Percentiles rank a stretch among this genome's conserved stretches.
Evolutionary conservation across 1,140 invertebrate genomes (phyloP).

Genomic region (Charaxes varanes): DNA sequence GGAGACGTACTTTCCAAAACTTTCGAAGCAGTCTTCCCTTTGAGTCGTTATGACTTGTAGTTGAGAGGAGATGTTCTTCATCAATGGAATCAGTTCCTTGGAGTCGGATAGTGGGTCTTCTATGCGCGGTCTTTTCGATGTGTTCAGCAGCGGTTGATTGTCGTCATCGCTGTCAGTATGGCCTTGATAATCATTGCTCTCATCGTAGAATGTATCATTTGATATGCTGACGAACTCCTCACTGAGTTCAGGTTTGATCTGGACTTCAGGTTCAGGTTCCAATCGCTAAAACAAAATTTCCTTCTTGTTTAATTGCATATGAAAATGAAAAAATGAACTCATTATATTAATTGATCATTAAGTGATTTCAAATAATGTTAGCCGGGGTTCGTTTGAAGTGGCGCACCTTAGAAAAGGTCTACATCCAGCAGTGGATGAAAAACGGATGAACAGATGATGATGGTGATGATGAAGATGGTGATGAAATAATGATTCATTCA

Average conservation of each 20-base stretch:
- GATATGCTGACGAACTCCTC: not conserved
- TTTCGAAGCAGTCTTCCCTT: slow-evolving; percentile 26
- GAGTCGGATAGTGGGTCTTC: slow-evolving; percentile 1
- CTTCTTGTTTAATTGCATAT: too few relatives aligned
- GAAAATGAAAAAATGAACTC: too few relatives aligned
- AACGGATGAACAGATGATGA: too few relatives aligned
- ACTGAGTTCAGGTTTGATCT: not conserved
- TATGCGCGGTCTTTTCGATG: slow-evolving; percentile 1
- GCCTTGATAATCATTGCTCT: not conserved
- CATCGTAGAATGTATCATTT: slow-evolving; percentile 1
- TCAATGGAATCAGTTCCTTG: not conserved
- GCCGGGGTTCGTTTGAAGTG: too few relatives aligned
- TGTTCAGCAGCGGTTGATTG: not conserved
- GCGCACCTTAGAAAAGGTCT: too few relatives aligned
- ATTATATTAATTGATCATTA: too few relatives aligned
- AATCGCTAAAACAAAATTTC: too few relatives aligned
- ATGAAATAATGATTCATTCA: too few relatives aligned
- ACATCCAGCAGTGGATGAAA: too few relatives aligned
- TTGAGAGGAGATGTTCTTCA: not conserved
- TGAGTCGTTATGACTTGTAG: not conserved
- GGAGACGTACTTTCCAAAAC: slow-evolving; percentile 35
- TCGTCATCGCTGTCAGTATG: not conserved
- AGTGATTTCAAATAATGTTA: too few relatives aligned
- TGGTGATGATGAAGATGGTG: too few relatives aligned
- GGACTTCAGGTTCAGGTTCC: not conserved